These are phyloP conservation scores for Colaptes auratus DNA, from an alignment of 2,113 vertebrate species.

Conservation along the genomic window DNA sequence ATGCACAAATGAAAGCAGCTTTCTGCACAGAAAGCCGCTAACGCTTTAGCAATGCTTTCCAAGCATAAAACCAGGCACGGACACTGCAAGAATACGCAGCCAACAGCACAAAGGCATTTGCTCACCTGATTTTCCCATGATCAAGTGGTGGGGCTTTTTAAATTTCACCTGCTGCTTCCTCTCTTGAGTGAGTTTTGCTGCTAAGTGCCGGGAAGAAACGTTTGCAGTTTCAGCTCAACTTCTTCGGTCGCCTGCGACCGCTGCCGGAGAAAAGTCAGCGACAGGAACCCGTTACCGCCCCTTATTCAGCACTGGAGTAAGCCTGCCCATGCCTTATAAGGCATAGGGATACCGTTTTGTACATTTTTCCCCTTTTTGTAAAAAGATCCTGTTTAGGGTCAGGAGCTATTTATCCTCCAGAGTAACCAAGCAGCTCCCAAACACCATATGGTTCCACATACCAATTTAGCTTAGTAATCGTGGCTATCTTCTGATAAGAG, in stretches of 20 bases:
- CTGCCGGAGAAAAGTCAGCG: neutral
- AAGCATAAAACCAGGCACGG: neutral
- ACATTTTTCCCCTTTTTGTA: neutral
- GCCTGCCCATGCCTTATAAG: slow-evolving; percentile 72
- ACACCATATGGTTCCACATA: slow-evolving; percentile 41
- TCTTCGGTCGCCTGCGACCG: neutral
- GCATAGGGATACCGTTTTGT: neutral
- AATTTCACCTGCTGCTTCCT: neutral
- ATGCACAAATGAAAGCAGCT: slow-evolving; percentile 20
- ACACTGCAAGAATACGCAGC: neutral
- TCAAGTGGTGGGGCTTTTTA: neutral
- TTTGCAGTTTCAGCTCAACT: neutral
- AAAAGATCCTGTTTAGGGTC: slow-evolving; percentile 51
- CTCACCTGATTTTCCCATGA: slow-evolving; percentile 75
- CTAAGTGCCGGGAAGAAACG: neutral
- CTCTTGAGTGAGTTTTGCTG: neutral
- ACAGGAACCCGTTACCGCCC: slow-evolving; percentile 12
- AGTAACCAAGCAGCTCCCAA: slow-evolving; percentile 54
- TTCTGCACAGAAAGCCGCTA: neutral
- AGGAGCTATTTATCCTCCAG: slow-evolving; percentile 49
- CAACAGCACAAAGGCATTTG: neutral
- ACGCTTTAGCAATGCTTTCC: neutral
- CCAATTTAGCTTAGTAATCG: slow-evolving; percentile 38
- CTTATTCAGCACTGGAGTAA: slow-evolving; percentile 23
- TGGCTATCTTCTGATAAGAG: neutral